Base-by-base conservation (phyloP, 2,797 vertebrate genomes). In the Synaphobranchus kaupii region DNA sequence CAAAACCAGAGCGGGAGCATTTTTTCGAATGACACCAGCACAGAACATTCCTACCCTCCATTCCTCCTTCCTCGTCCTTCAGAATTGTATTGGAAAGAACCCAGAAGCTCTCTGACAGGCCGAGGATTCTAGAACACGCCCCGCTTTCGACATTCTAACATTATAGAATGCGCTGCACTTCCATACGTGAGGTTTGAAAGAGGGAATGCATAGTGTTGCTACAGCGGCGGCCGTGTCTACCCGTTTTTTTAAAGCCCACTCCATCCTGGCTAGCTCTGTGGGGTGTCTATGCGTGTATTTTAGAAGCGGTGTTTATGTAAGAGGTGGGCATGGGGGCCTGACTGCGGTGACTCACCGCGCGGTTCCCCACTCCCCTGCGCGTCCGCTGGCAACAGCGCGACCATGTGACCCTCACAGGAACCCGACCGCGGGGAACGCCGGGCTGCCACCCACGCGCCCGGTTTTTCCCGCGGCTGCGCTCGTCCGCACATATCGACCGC, bases 241-340 rank as follows among this genome's bases (percentile, higher is more conserved):
- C 17, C 4, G 52, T 17, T 12, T 34, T 52, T 3, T 31, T 39
- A 39, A 39, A 39, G 39, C 12, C 48, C 25, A 56, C 28, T n/a
- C 1, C 13, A 44, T 10, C 54, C 25, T n/a, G 31, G 52, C 48
- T 91, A 94, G 94, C 94, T 91, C 86, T 86, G 90, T 39, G 66
- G 52, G 47, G 54, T 54, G 25, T 73, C 71, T 66, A 25, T 15
- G n/a, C 6, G 25, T 91, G 82, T 87, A 86, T 87, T 84, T 92
- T 60, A 83, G 31, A 58, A 88, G 84, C 15, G 56, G 84, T 91
- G 25, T 13, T 94, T 94, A 78, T 94, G 94, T 95, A 87, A 92
- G 84, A 82, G 91, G 87, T 0, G 96, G 96, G 25, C 92, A 93
- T 0, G 94, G 94, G 0, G 95, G 96, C 44, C 92, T 66, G 58